phyloP scores from a whole-genome alignment of 1,140 invertebrate species.

The Vollenhovia emeryi region DNA sequence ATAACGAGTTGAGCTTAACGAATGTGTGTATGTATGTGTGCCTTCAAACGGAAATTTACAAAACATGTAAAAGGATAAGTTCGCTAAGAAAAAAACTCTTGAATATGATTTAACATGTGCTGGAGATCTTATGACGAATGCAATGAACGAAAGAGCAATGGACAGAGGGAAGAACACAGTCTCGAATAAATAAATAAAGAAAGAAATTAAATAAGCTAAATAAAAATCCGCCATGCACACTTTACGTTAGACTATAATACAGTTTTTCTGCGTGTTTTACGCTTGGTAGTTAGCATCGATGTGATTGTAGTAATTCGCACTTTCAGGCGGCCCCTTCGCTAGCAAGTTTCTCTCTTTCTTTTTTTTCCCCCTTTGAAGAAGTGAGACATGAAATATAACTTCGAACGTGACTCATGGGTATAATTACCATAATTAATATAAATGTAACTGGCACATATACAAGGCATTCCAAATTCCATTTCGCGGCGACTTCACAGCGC shows the following conservation, averaged over 20 bases:
- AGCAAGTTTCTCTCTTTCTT: slow-evolving; percentile 16
- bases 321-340: background rate
- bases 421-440: slow-evolving; percentile 78
- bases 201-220: slow-evolving; percentile 29
- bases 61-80: background rate
- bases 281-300: slow-evolving; percentile 8
- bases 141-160: background rate
- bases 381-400: slow-evolving; percentile 59
- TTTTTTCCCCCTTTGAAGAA: slow-evolving; percentile 46
- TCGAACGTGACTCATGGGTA: slow-evolving; percentile 66
- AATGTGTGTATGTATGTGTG: background rate
- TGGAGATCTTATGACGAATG: background rate
- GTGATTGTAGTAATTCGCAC: slow-evolving; percentile 7
- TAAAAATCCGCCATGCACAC: slow-evolving; percentile 12
- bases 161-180: background rate
- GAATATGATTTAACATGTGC: background rate
- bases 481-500: slow-evolving; percentile 64
- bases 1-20: background rate
- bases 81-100: background rate
- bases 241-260: slow-evolving; percentile 34
- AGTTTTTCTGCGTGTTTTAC: background rate
- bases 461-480: slow-evolving; percentile 80
- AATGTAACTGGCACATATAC: slow-evolving; percentile 83
- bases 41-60: background rate
- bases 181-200: background rate